Conservation (phyloP, 2,888 invertebrate genomes). For the Psylliodes chrysocephalus region DNA sequence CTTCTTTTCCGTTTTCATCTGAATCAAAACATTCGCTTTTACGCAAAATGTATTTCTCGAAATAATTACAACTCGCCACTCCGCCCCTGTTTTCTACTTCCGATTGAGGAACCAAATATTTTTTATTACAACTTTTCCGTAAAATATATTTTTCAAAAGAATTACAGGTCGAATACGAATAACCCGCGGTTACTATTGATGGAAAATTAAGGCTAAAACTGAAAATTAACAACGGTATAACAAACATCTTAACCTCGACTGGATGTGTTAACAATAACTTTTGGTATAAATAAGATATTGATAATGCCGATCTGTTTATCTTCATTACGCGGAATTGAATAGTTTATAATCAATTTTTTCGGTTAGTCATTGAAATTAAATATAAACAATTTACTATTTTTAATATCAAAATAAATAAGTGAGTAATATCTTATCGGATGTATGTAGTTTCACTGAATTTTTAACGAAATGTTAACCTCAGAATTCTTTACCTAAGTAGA, state of each 20-base stretch:
- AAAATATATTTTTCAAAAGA: conserved; percentile 18
- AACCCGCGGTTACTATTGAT: neutral
- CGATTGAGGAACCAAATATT: neutral
- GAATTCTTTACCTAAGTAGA: too few relatives aligned
- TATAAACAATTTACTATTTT: too few relatives aligned
- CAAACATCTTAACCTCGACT: neutral
- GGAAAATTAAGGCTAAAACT: neutral
- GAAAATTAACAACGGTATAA: neutral
- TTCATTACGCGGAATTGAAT: neutral
- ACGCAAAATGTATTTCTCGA: conserved; percentile 3
- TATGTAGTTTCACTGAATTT: too few relatives aligned
- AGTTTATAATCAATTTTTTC: neutral
- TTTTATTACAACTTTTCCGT: neutral
- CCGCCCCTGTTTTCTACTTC: neutral
- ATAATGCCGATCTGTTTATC: neutral
- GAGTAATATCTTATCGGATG: too few relatives aligned
- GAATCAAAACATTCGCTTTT: neutral
- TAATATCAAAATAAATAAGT: too few relatives aligned
- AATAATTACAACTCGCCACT: neutral
- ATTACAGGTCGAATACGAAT: conserved; percentile 18
- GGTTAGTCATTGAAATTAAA: neutral
- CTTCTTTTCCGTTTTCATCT: neutral
- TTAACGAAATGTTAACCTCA: too few relatives aligned
- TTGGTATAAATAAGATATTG: neutral
- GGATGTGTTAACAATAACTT: neutral